Conservation (phyloP, 2,113 vertebrate species). For the Pycnonotus jocosus region DNA sequence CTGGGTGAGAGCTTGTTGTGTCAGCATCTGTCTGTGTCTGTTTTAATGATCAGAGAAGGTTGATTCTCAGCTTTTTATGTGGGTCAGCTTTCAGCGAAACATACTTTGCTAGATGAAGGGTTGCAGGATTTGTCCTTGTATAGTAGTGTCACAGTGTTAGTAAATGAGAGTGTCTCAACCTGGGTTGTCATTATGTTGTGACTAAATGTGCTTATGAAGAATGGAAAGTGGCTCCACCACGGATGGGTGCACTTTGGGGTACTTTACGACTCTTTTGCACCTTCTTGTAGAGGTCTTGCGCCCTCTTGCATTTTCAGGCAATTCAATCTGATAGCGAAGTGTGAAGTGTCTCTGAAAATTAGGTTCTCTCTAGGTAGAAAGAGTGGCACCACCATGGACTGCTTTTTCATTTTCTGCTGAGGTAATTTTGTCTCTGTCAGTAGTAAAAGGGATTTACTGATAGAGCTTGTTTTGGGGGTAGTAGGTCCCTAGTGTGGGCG, state of each 20-base stretch:
- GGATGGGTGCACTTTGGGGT: background rate
- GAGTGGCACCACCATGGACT: background rate
- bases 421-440: background rate
- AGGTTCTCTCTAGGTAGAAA: background rate
- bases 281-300: background rate
- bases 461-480: background rate
- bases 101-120: background rate
- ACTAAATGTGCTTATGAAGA: background rate
- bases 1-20: background rate
- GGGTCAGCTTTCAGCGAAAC: background rate
- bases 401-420: background rate
- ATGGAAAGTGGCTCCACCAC: background rate
- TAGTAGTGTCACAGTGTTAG: background rate
- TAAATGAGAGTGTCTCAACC: background rate
- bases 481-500: background rate
- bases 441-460: background rate
- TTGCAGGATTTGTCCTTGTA: background rate
- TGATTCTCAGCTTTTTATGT: background rate
- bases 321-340: background rate
- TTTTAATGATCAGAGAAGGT: slow-evolving; percentile 8
- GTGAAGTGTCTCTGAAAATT: background rate
- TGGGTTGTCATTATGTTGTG: background rate
- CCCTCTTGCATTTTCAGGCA: background rate
- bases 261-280: background rate
- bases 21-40: background rate